A percentile compares a stretch with the other conserved stretches of the same genome.
phyloP scores from a whole-genome alignment of 2,888 invertebrate species.

The Dendrolimus houi region DNA sequence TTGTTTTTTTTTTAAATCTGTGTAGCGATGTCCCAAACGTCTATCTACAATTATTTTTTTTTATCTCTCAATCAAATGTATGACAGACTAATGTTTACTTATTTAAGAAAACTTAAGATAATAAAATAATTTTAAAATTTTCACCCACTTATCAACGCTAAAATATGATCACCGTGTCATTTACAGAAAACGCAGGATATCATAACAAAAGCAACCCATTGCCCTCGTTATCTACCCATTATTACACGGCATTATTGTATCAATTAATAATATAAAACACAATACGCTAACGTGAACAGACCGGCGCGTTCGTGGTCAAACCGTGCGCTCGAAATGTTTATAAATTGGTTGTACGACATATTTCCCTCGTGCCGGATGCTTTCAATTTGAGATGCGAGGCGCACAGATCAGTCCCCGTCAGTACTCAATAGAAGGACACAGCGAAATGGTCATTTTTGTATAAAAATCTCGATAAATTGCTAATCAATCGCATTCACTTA shows the following conservation, averaged over 20 bases:
- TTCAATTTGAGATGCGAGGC: conserved; percentile 58
- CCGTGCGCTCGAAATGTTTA: conserved; percentile 44
- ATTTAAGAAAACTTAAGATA: no score
- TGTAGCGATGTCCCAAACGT: no score
- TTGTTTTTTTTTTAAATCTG: no score
- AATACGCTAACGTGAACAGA: not conserved
- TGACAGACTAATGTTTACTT: no score
- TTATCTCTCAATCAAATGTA: no score
- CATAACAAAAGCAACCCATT: no score
- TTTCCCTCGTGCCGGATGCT: conserved; percentile 73
- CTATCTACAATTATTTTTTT: no score
- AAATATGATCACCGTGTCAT: not conserved
- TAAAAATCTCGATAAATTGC: conserved; percentile 11
- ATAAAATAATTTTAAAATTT: no score
- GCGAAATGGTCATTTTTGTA: conserved; percentile 27
- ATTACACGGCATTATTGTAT: not conserved
- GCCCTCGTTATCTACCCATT: no score
- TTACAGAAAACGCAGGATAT: conserved; percentile 1
- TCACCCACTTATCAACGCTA: no score
- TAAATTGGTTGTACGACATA: conserved; percentile 71
- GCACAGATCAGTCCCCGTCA: conserved; percentile 46
- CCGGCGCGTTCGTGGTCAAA: conserved; percentile 48
- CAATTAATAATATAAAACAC: not conserved
- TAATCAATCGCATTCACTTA: no score
- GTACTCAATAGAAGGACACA: conserved; percentile 41